A percentile compares a stretch with the other conserved stretches of the same genome.
Evolutionary conservation across 2,113 vertebrate genomes (phyloP).

Genomic region (Anthoscopus minutus): DNA sequence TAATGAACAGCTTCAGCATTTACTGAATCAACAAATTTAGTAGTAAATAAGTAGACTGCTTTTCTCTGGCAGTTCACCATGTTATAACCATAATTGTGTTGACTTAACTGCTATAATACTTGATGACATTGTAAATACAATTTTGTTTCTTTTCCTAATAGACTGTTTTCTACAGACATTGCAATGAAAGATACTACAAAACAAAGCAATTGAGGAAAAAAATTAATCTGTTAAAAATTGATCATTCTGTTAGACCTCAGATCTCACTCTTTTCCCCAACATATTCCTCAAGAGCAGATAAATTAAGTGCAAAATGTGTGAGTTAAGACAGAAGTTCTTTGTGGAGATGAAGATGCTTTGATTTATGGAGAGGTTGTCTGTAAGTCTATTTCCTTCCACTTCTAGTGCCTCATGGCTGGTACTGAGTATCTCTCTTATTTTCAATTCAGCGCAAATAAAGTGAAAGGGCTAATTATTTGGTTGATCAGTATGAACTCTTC

Average conservation of each 20-base stretch:
- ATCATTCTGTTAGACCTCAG: not conserved
- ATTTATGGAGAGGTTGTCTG: not conserved
- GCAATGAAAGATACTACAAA: not conserved
- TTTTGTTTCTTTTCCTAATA: slow-evolving; percentile 30
- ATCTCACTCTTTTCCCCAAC: not conserved
- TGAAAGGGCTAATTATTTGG: not conserved
- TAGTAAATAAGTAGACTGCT: slow-evolving; percentile 40
- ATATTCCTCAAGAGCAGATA: not conserved
- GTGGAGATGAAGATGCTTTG: not conserved
- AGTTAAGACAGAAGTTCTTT: not conserved
- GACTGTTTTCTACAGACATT: not conserved
- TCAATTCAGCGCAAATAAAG: not conserved
- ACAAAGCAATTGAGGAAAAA: not conserved
- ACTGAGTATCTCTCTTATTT: not conserved
- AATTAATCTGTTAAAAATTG: not conserved
- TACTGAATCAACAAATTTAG: slow-evolving; percentile 51
- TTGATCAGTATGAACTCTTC: not conserved
- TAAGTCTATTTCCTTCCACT: not conserved
- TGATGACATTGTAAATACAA: slow-evolving; percentile 36
- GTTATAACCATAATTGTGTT: slow-evolving; percentile 54
- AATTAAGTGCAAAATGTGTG: not conserved
- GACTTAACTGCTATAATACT: slow-evolving; percentile 40
- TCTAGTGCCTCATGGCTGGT: not conserved
- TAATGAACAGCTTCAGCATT: slow-evolving; percentile 36
- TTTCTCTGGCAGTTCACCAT: slow-evolving; percentile 28